phyloP scores from a whole-genome alignment of 2,888 invertebrate genomes.

The Brachylomia viminalis region DNA sequence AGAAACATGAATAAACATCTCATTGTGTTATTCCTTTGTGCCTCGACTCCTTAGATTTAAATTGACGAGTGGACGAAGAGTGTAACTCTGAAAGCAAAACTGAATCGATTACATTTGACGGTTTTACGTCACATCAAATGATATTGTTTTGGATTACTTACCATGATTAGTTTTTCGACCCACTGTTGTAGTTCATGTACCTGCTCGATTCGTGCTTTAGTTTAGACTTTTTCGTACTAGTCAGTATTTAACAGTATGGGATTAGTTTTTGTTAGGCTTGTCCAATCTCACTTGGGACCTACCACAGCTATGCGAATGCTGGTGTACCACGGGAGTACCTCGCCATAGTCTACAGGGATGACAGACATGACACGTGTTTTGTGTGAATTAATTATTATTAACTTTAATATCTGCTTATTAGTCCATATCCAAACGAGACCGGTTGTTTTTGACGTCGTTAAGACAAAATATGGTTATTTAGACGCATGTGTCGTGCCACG shows the following conservation, averaged over 20 bases:
- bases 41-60: slow-evolving; percentile 28
- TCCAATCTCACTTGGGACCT: slow-evolving; percentile 8
- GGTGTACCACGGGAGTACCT: background rate
- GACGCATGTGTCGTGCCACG: slow-evolving; percentile 41
- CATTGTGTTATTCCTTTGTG: slow-evolving; percentile 49
- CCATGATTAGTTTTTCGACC: slow-evolving; percentile 45
- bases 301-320: slow-evolving; percentile 15
- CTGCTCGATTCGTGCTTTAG: background rate
- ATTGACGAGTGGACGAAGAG: slow-evolving; percentile 47
- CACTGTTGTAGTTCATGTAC: slow-evolving; percentile 19
- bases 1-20: slow-evolving; percentile 36
- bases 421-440: background rate
- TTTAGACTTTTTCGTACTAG: background rate
- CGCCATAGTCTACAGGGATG: slow-evolving; percentile 23
- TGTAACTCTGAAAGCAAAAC: slow-evolving; percentile 40
- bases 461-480: slow-evolving; percentile 12
- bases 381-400: slow-evolving; percentile 10
- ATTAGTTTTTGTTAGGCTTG: slow-evolving; percentile 37
- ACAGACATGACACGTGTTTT: slow-evolving; percentile 1
- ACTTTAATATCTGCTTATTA: slow-evolving; percentile 13
- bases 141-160: slow-evolving; percentile 41
- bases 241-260: slow-evolving; percentile 16
- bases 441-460: background rate
- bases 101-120: slow-evolving; percentile 41
- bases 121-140: slow-evolving; percentile 38